Percentiles rank a stretch among this genome's conserved stretches.
phyloP scores from a whole-genome alignment of 1,140 invertebrate species.

The Plectrocnemia conspersa region DNA sequence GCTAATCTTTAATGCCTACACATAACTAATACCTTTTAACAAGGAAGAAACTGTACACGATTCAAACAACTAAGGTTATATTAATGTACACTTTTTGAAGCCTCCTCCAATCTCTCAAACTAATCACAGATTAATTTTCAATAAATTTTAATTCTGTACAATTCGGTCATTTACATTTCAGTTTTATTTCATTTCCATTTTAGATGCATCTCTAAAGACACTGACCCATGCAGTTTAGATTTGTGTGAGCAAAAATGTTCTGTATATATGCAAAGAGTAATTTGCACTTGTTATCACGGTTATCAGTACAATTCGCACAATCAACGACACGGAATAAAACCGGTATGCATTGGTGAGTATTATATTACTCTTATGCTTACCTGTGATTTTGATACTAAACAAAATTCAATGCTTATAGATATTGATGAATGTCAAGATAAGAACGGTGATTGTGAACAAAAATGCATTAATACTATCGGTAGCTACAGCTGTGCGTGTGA shows the following conservation, averaged over 20 bases:
- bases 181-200: constrained; percentile 33
- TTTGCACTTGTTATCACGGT: constrained; percentile 60
- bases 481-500: constrained; percentile 55
- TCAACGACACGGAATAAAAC: constrained; percentile 49
- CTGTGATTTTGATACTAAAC: not conserved
- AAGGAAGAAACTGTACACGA: too few species aligned
- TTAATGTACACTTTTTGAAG: too few species aligned
- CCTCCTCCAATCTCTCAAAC: too few species aligned
- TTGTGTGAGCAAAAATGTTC: constrained; percentile 63
- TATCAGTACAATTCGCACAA: constrained; percentile 57
- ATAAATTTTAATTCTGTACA: too few species aligned
- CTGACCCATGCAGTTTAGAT: constrained; percentile 58
- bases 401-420: constrained; percentile 47
- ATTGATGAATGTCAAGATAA: constrained; percentile 64
- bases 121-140: too few species aligned
- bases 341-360: constrained; percentile 55
- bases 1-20: too few species aligned
- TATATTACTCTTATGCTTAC: not conserved
- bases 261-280: constrained; percentile 55
- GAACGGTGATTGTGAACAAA: constrained; percentile 58
- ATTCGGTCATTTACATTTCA: too few species aligned
- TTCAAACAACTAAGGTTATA: too few species aligned
- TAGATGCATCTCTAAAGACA: constrained; percentile 55
- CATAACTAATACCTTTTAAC: too few species aligned
- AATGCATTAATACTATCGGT: constrained; percentile 58